These are phyloP conservation scores for Ptychodera flava DNA, from an alignment of 35 echinoderm and acorn worm species.

Conservation along the genomic window DNA sequence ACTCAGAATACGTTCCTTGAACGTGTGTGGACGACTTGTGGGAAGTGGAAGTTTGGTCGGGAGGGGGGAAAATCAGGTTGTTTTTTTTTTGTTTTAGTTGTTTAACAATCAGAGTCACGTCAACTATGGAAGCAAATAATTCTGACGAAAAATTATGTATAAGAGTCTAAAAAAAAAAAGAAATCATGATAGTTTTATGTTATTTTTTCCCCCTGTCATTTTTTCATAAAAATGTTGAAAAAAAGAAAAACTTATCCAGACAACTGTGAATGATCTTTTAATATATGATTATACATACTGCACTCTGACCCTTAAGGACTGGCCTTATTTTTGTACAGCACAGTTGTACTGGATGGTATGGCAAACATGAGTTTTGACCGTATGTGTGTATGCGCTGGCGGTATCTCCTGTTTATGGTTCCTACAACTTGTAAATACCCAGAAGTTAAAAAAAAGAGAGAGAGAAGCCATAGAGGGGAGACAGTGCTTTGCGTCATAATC, in stretches of 20 bases:
- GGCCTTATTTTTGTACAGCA: not conserved
- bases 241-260: not conserved
- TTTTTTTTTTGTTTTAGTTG: too few relatives aligned
- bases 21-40: too few relatives aligned
- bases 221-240: conserved; percentile 2
- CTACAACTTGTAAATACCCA: not conserved
- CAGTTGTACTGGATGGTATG: not conserved
- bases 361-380: not conserved
- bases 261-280: not conserved
- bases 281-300: conserved; percentile 2
- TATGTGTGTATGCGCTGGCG: not conserved
- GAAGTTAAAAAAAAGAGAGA: too few relatives aligned
- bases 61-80: too few relatives aligned
- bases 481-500: not conserved
- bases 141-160: not conserved
- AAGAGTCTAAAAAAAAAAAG: not conserved
- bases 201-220: not conserved
- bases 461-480: not conserved
- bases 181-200: not conserved
- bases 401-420: not conserved
- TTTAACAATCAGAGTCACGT: too few relatives aligned
- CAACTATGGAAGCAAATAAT: not conserved
- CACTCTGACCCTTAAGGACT: not conserved
- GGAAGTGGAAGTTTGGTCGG: too few relatives aligned
- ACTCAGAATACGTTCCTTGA: too few relatives aligned